A percentile compares a stretch with the other conserved stretches of the same genome.
These are phyloP conservation scores for Ectemnius continuus DNA, from an alignment of 2,888 invertebrate species.

Conservation along the genomic window DNA sequence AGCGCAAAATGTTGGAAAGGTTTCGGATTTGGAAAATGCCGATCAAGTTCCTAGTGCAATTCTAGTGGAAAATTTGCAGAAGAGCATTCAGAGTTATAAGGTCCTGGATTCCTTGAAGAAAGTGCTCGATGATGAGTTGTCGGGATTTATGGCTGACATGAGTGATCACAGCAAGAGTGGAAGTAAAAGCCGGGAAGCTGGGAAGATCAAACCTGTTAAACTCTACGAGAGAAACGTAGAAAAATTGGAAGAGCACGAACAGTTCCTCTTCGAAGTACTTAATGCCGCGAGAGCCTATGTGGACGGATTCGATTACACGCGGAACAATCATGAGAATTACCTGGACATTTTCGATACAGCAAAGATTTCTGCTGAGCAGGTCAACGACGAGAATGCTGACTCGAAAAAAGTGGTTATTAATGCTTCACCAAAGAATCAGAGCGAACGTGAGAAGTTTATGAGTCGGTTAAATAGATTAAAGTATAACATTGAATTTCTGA, in stretches of 20 bases:
- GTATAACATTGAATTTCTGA: conserved; percentile 30
- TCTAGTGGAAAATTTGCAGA: too few species aligned
- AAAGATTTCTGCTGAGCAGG: conserved; percentile 24
- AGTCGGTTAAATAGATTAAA: conserved; percentile 26
- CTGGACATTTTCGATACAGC: conserved; percentile 26
- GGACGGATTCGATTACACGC: conserved; percentile 30
- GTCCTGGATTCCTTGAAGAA: not conserved
- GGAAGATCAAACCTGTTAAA: not conserved
- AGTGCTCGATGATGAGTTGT: conserved; percentile 16
- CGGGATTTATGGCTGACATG: conserved; percentile 33
- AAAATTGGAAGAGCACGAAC: conserved; percentile 53
- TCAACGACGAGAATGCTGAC: conserved; percentile 28
- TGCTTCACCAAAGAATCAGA: conserved; percentile 42
- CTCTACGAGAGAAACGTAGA: conserved; percentile 31
- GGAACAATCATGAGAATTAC: conserved; percentile 37
- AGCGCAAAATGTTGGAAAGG: not conserved
- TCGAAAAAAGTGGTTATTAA: conserved; percentile 41
- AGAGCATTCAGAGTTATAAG: too few species aligned
- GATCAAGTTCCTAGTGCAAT: not conserved
- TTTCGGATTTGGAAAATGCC: not conserved
- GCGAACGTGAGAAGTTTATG: conserved; percentile 33
- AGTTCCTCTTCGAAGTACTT: conserved; percentile 58
- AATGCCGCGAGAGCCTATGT: conserved; percentile 16
- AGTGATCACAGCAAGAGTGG: conserved; percentile 40
- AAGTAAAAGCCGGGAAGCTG: conserved; percentile 23